Percentiles rank a stretch among this genome's conserved stretches.
Conservation (phyloP, 2,113 vertebrate genomes). For the Labrus mixtus region DNA sequence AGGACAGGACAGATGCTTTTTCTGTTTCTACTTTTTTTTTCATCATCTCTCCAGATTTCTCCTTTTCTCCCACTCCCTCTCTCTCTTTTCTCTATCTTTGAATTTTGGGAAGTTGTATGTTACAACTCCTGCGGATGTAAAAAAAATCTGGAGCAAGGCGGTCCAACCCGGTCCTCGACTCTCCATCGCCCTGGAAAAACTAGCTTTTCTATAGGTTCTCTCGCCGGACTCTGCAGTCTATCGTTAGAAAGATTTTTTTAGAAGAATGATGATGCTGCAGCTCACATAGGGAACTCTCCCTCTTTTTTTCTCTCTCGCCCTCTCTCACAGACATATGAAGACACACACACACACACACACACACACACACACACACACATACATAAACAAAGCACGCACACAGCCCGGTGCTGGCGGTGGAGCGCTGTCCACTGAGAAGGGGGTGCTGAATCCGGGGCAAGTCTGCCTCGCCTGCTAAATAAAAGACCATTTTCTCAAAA, state of each 20-base stretch:
- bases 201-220: constrained; percentile 18
- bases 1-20: constrained; percentile 27
- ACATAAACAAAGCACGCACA: constrained; percentile 65
- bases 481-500: constrained; percentile 75
- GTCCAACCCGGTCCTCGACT: constrained; percentile 17
- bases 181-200: constrained; percentile 38
- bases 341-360: not conserved
- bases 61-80: constrained; percentile 3
- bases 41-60: constrained; percentile 28
- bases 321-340: constrained; percentile 21
- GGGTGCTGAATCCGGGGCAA: constrained; percentile 73
- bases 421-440: constrained; percentile 69
- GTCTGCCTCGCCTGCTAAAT: constrained; percentile 72
- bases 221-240: constrained; percentile 54
- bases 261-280: constrained; percentile 65
- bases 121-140: constrained; percentile 17
- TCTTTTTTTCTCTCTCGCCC: constrained; percentile 7
- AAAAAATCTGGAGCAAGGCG: constrained; percentile 9
- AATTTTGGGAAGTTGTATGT: constrained; percentile 25
- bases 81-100: constrained; percentile 1
- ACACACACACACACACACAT: constrained; percentile 21
- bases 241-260: constrained; percentile 55
- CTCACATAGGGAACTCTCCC: constrained; percentile 50
- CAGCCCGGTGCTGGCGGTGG: constrained; percentile 50
- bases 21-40: constrained; percentile 37